Evolutionary conservation across 2,888 invertebrate genomes (phyloP).

Genomic region (Melieria crassipennis): DNA sequence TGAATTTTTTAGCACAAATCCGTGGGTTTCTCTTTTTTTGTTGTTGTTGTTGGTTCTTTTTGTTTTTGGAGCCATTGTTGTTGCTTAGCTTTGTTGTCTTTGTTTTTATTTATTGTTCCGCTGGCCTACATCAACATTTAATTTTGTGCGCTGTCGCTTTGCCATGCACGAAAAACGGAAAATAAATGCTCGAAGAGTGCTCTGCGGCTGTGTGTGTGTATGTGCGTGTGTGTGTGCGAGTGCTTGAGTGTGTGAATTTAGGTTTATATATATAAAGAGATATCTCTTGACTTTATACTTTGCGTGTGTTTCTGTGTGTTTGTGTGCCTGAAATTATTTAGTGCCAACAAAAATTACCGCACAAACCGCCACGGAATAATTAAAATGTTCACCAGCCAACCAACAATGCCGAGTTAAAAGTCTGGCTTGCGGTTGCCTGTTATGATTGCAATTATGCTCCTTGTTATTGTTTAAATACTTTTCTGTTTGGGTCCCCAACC

Average conservation of each 20-base stretch:
- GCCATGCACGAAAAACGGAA: neutral
- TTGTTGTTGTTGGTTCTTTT: neutral
- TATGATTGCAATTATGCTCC: constrained; percentile 26
- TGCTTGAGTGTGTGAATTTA: neutral
- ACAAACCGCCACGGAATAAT: constrained; percentile 50
- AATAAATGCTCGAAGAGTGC: constrained; percentile 1
- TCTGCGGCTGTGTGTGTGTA: constrained; percentile 16
- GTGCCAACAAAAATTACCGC: constrained; percentile 45
- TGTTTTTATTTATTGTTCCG: neutral
- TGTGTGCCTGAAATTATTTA: constrained; percentile 35
- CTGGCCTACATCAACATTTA: constrained; percentile 3
- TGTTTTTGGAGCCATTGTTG: neutral
- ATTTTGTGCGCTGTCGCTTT: constrained; percentile 3
- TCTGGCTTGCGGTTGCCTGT: neutral
- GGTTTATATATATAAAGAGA: neutral
- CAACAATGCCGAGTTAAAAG: constrained; percentile 32
- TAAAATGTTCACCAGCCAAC: constrained; percentile 49
- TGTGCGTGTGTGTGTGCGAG: constrained; percentile 22
- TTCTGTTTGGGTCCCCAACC: no score
- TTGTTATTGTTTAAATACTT: neutral
- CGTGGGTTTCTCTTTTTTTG: neutral
- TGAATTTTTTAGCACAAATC: constrained; percentile 7
- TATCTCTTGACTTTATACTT: constrained; percentile 2
- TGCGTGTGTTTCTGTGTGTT: constrained; percentile 5
- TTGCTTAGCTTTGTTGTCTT: neutral